Evolutionary conservation across 2,113 vertebrate species (phyloP).

Genomic region (Chlamydotis undulata): DNA sequence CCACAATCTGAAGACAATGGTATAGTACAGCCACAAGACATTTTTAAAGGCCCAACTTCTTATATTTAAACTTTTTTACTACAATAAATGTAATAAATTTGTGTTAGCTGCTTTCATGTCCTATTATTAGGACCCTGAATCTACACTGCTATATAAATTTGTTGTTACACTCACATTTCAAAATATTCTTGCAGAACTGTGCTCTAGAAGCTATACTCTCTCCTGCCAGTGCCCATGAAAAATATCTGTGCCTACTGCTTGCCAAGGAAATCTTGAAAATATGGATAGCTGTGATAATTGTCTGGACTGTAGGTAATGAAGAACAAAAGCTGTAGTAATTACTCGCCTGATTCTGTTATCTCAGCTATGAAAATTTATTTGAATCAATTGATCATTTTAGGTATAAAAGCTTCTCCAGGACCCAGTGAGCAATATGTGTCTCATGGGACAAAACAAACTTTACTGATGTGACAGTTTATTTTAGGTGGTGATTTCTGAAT

Average conservation of each 20-base stretch:
- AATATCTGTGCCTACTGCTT: neutral
- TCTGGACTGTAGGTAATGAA: neutral
- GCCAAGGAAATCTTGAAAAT: neutral
- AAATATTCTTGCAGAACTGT: neutral
- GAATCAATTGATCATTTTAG: neutral
- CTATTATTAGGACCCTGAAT: neutral
- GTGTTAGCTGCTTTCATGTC: neutral
- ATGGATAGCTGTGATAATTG: neutral
- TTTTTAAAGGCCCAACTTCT: neutral
- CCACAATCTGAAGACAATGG: neutral
- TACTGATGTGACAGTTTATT: neutral
- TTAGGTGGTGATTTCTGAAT: neutral
- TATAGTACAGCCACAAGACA: neutral
- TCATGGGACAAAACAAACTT: neutral
- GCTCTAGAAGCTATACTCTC: neutral
- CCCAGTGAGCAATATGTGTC: neutral
- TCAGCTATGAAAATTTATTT: neutral
- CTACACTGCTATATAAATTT: neutral
- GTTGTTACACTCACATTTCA: neutral
- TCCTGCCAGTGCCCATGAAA: neutral
- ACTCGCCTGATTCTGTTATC: neutral
- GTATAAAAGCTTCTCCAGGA: neutral
- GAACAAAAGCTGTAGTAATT: neutral
- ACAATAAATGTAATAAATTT: neutral
- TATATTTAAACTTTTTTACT: neutral